phyloP scores from a whole-genome alignment of 2,797 vertebrate genomes.

The Arrhamphus sclerolepis region DNA sequence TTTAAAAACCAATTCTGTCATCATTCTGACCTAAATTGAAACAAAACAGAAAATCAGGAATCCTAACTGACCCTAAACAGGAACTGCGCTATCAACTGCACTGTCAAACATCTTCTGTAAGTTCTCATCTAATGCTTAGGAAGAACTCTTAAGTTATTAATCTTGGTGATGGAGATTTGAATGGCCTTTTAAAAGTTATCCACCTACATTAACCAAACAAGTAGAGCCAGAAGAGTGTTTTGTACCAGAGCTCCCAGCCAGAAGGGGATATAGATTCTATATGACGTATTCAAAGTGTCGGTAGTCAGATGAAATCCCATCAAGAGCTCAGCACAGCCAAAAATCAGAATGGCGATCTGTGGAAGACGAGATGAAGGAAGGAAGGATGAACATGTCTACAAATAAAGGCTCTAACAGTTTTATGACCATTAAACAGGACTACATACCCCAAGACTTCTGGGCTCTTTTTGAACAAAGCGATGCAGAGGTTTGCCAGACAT shows the following conservation, averaged over 20 bases:
- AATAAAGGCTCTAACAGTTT: background rate
- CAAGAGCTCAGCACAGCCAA: slow-evolving; percentile 67
- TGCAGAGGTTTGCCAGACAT: slow-evolving; percentile 67
- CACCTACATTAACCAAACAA: too few relatives aligned
- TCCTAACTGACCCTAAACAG: too few relatives aligned
- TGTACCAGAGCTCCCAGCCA: slow-evolving; percentile 71
- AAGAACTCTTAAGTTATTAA: too few relatives aligned
- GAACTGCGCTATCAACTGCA: too few relatives aligned
- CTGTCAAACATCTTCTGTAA: too few relatives aligned
- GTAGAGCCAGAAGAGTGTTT: background rate
- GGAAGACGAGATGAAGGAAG: slow-evolving; percentile 6
- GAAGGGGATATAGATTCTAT: slow-evolving; percentile 42
- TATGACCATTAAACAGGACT: background rate
- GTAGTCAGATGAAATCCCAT: slow-evolving; percentile 50
- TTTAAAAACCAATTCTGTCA: too few relatives aligned
- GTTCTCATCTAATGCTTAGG: too few relatives aligned
- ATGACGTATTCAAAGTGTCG: rapidly evolving
- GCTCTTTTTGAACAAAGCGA: slow-evolving; percentile 62
- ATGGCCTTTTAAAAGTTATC: too few relatives aligned
- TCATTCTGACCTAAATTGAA: too few relatives aligned
- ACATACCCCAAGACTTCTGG: slow-evolving; percentile 64
- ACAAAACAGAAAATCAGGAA: too few relatives aligned
- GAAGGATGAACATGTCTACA: background rate
- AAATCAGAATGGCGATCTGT: slow-evolving; percentile 65
- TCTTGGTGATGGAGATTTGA: too few relatives aligned